A percentile compares a stretch with the other conserved stretches of the same genome.
Conservation (phyloP, 2,888 invertebrate genomes). For the Strigamia transsilvanica region DNA sequence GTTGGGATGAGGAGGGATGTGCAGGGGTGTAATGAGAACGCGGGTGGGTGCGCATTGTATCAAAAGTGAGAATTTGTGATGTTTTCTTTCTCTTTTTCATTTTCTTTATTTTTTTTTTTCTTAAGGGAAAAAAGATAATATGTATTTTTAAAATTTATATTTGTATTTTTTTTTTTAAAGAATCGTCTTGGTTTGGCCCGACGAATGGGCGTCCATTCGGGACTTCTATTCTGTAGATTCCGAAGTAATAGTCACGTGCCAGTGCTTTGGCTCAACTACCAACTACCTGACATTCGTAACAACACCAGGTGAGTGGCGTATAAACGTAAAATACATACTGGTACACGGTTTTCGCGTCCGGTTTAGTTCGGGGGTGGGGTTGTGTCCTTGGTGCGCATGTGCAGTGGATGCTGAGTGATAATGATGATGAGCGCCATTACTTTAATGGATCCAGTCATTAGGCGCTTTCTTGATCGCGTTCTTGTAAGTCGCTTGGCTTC, state of each 20-base stretch:
- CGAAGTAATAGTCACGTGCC: slow-evolving; percentile 28
- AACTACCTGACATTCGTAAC: background rate
- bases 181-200: slow-evolving; percentile 9
- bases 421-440: slow-evolving; percentile 53
- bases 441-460: slow-evolving; percentile 53
- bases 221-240: background rate
- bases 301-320: slow-evolving; percentile 19
- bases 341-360: slow-evolving; percentile 8
- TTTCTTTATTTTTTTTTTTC: background rate
- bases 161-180: background rate
- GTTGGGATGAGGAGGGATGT: slow-evolving; percentile 28
- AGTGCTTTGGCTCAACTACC: background rate
- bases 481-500: slow-evolving; percentile 1
- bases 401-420: slow-evolving; percentile 51
- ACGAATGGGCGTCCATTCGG: slow-evolving; percentile 41
- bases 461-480: slow-evolving; percentile 51
- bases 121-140: background rate
- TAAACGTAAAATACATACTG: background rate
- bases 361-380: slow-evolving; percentile 11
- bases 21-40: slow-evolving; percentile 47
- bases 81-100: slow-evolving; percentile 33
- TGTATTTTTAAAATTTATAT: background rate
- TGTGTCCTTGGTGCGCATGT: slow-evolving; percentile 35
- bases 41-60: slow-evolving; percentile 37
- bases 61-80: slow-evolving; percentile 49